These are phyloP conservation scores for Amiota communis DNA, from an alignment of 2,888 invertebrate genomes.

Conservation along the genomic window DNA sequence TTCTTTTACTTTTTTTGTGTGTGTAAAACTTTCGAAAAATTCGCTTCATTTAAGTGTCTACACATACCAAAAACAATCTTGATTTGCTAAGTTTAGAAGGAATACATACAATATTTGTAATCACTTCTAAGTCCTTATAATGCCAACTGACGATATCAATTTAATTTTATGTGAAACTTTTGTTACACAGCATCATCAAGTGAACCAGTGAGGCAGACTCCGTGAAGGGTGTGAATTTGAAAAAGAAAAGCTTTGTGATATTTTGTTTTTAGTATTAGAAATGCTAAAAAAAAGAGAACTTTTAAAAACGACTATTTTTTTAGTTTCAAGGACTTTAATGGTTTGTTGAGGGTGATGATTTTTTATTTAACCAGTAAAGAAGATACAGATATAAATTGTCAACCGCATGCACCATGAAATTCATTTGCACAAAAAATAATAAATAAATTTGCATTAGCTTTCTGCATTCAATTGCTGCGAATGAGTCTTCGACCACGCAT, in stretches of 20 bases:
- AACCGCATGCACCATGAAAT: too few species aligned
- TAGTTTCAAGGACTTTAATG: neutral
- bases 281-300: too few species aligned
- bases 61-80: slow-evolving; percentile 14
- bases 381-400: too few species aligned
- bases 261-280: too few species aligned
- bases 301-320: too few species aligned
- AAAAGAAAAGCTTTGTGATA: neutral
- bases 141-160: slow-evolving; percentile 47
- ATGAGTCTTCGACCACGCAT: neutral
- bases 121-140: slow-evolving; percentile 59
- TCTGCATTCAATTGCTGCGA: slow-evolving; percentile 13
- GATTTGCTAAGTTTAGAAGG: neutral
- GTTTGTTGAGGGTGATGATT: too few species aligned
- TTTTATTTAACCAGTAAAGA: too few species aligned
- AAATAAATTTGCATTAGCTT: slow-evolving; percentile 20
- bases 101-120: slow-evolving; percentile 43
- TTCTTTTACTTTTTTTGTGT: neutral
- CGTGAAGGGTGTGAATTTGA: neutral
- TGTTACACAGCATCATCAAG: neutral
- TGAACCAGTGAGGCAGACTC: neutral
- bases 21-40: slow-evolving; percentile 14
- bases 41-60: slow-evolving; percentile 13
- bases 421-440: too few species aligned
- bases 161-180: slow-evolving; percentile 38